Conservation (phyloP, 2,888 invertebrate species). For the Apodemia mormo region DNA sequence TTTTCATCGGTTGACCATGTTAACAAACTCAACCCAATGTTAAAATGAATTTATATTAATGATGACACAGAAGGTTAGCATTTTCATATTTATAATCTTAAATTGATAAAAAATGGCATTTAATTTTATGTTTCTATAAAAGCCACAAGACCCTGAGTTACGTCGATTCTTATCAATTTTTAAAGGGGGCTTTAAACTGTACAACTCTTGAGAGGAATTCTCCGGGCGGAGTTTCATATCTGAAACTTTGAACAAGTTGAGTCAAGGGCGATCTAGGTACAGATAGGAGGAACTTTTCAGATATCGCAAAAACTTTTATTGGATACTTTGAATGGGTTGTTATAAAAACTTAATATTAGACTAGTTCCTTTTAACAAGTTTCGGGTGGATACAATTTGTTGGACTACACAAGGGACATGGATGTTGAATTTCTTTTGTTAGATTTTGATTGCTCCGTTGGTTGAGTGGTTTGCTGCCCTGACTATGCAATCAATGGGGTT, state of each 20-base stretch:
- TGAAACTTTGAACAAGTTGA: conserved; percentile 8
- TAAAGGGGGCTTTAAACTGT: conserved; percentile 13
- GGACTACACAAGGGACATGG: too few species aligned
- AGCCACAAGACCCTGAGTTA: neutral
- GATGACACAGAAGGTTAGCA: too few species aligned
- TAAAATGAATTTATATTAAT: too few species aligned
- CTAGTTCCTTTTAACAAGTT: neutral
- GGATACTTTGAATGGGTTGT: conserved; percentile 11
- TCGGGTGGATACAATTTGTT: neutral
- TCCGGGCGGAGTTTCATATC: conserved; percentile 9
- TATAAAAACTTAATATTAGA: neutral
- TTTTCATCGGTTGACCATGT: too few species aligned
- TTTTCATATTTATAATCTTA: too few species aligned
- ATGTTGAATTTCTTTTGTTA: too few species aligned
- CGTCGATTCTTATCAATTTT: conserved; percentile 1
- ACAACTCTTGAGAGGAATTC: conserved; percentile 8
- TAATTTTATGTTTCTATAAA: neutral
- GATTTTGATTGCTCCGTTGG: too few species aligned
- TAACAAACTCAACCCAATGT: too few species aligned
- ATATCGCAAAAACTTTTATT: conserved; percentile 11
- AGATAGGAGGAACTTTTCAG: conserved; percentile 9
- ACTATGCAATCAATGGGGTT: too few species aligned
- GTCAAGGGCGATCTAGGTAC: conserved; percentile 2
- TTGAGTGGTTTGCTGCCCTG: too few species aligned
- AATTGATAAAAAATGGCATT: neutral